Percentiles rank a stretch among this genome's conserved stretches.
phyloP scores from a whole-genome alignment of 2,113 vertebrate genomes.

The Spilogale gracilis region DNA sequence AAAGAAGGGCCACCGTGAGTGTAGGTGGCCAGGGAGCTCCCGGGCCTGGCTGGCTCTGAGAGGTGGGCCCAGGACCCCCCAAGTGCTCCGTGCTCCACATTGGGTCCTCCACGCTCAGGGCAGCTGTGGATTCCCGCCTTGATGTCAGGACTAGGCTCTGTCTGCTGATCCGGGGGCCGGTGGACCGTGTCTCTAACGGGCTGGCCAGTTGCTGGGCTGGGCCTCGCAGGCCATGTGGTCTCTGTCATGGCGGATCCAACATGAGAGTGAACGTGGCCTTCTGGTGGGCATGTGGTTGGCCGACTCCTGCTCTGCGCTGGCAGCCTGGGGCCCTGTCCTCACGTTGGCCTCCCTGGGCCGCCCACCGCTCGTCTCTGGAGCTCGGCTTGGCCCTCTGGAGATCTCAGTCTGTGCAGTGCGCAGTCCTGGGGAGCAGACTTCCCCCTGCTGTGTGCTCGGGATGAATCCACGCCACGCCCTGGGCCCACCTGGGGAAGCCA shows the following conservation, averaged over 20 bases:
- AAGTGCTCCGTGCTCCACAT: accelerated
- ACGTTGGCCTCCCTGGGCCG: accelerated
- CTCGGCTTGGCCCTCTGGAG: accelerated
- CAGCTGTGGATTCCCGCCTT: not conserved
- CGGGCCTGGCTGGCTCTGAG: accelerated
- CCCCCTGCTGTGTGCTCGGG: accelerated
- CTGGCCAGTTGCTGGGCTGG: not conserved
- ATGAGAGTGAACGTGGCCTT: accelerated
- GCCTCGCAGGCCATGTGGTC: too few relatives aligned
- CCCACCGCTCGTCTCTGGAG: too few relatives aligned
- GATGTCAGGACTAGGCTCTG: not conserved
- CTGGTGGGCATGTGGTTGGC: not conserved
- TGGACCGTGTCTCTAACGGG: too few relatives aligned
- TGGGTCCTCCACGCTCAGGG: accelerated
- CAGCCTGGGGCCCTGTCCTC: not conserved
- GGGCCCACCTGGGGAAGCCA: not conserved
- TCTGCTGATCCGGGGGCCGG: not conserved
- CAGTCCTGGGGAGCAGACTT: not conserved
- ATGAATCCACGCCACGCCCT: accelerated
- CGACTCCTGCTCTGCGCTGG: accelerated
- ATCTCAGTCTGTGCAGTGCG: accelerated
- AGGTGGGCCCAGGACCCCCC: not conserved
- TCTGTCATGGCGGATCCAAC: not conserved
- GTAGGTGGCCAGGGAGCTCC: not conserved
- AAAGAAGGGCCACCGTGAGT: accelerated